Evolutionary conservation across 2,888 invertebrate species (phyloP), one percentile per base, ranked within the genome.

Genomic region (Cerceris rybyensis): DNA sequence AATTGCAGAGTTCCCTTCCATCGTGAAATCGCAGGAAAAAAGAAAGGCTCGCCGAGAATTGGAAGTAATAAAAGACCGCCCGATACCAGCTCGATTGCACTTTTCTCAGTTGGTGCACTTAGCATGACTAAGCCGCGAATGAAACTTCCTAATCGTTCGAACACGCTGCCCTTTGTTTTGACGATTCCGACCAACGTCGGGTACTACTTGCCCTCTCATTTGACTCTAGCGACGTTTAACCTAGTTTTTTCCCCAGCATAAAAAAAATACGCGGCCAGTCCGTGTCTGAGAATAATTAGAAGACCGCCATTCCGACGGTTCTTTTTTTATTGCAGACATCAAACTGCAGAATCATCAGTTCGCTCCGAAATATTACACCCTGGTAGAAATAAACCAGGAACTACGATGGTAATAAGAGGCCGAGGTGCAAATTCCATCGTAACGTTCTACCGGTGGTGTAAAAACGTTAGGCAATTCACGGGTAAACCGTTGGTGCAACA

Each of bases 201-300:
- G 28, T 28, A 28, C 28, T 28, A 64, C 58, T 67, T 28, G 70
- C 17, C 46, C 66, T 58, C 57, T 63, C 70, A 71, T 74, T 59
- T 57, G 69, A 72, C 75, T 69, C 28, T 55, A 71, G 59, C 71
- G 74, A 75, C 80, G 78, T 87, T 87, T 82, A 86, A 84, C 85
- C 83, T 78, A 84, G 75, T 86, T 86, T 75, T 80, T 66, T 46
- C 55, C 14, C 57, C 59, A 50, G 61, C 1, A 16, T 61, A 67
- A 58, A 71, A 65, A 70, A 75, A 79, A 77, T 79, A 82, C 77
- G 78, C 81, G 76, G 75, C 70, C 70, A 69, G 58, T 69, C 64
- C 71, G 79, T 83, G 80, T 74, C 77, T 83, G 74, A 63, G 67
- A 76, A 84, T 87, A 87, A 87, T 87, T 84, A 86, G 74, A 84